Evolutionary conservation across 2,888 invertebrate genomes (phyloP).

Genomic region (Drosophila lacicola): DNA sequence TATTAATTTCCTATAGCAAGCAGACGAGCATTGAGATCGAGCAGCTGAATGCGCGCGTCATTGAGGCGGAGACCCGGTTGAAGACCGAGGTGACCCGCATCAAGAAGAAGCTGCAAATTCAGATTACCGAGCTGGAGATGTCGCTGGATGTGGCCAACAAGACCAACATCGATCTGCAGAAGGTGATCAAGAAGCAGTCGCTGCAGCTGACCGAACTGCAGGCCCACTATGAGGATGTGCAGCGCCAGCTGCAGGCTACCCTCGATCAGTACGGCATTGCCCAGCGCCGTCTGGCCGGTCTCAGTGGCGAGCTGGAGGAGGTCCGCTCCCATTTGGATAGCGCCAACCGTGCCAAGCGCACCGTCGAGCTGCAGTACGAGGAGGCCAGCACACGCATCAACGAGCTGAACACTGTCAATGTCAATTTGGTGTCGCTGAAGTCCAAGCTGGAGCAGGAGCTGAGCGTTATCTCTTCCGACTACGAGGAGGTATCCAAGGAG

Average conservation of each 20-base stretch:
- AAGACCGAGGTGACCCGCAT: slow-evolving; percentile 98
- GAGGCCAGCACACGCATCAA: slow-evolving; percentile 96
- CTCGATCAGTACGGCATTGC: slow-evolving; percentile 96
- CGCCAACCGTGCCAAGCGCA: slow-evolving; percentile 96
- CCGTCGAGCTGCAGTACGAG: slow-evolving; percentile 95
- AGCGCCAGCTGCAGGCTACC: slow-evolving; percentile 97
- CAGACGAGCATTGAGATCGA: slow-evolving; percentile 99
- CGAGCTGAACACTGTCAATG: slow-evolving; percentile 97
- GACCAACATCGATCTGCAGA: slow-evolving; percentile 98
- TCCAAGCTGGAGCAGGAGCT: slow-evolving; percentile 98
- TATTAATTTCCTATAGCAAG: slow-evolving; percentile 89
- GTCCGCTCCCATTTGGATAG: slow-evolving; percentile 95
- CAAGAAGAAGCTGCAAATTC: slow-evolving; percentile 99
- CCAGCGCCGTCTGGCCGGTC: slow-evolving; percentile 94
- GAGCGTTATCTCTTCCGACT: slow-evolving; percentile 95
- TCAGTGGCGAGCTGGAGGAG: slow-evolving; percentile 98
- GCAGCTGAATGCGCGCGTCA: slow-evolving; percentile 96
- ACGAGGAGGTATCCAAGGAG: slow-evolving; percentile 99
- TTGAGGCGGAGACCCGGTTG: slow-evolving; percentile 97
- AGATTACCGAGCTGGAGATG: slow-evolving; percentile 98
- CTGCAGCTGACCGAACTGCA: slow-evolving; percentile 95
- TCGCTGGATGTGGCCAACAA: slow-evolving; percentile 99
- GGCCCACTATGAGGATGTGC: slow-evolving; percentile 97
- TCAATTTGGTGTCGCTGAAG: slow-evolving; percentile 96
- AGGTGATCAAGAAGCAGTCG: slow-evolving; percentile 98